A percentile compares a stretch with the other conserved stretches of the same genome.
phyloP scores from a whole-genome alignment of 1,140 invertebrate species.

The Brachionus plicatilis region DNA sequence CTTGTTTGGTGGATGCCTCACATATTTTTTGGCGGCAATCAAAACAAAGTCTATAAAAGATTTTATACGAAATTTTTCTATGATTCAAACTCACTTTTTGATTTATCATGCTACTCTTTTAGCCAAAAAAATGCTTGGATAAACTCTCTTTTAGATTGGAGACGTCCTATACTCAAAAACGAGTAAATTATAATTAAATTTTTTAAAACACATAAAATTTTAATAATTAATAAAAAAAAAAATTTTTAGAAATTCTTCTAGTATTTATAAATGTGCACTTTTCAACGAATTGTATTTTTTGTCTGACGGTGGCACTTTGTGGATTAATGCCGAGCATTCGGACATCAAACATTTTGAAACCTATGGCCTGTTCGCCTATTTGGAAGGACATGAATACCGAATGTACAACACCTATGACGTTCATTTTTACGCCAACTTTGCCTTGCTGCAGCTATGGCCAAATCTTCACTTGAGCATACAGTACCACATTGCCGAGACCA shows the following conservation, averaged over 20 bases:
- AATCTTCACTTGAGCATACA: constrained; percentile 76
- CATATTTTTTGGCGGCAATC: constrained; percentile 63
- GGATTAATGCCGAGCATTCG: constrained; percentile 57
- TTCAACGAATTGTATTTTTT: constrained; percentile 91
- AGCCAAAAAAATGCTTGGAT: not conserved
- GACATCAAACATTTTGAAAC: constrained; percentile 46
- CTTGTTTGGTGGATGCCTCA: constrained; percentile 81
- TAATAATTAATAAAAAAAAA: not conserved
- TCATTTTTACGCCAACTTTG: constrained; percentile 88
- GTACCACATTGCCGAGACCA: constrained; percentile 66
- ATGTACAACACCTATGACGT: constrained; percentile 97
- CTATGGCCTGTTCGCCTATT: constrained; percentile 57
- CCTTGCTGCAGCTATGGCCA: constrained; percentile 79
- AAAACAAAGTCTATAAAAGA: constrained; percentile 52
- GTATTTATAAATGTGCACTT: constrained; percentile 69
- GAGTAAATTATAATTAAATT: not conserved
- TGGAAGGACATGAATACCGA: constrained; percentile 75
- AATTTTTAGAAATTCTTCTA: not conserved
- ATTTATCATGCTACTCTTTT: not conserved
- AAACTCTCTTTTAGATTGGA: not conserved
- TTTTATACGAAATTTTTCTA: constrained; percentile 79
- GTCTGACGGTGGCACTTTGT: constrained; percentile 79
- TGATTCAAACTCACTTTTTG: constrained; percentile 42
- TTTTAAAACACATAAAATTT: not conserved
- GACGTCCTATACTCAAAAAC: not conserved